Base-by-base conservation (phyloP, 2,113 vertebrate genomes). In the Catharus minimus region DNA sequence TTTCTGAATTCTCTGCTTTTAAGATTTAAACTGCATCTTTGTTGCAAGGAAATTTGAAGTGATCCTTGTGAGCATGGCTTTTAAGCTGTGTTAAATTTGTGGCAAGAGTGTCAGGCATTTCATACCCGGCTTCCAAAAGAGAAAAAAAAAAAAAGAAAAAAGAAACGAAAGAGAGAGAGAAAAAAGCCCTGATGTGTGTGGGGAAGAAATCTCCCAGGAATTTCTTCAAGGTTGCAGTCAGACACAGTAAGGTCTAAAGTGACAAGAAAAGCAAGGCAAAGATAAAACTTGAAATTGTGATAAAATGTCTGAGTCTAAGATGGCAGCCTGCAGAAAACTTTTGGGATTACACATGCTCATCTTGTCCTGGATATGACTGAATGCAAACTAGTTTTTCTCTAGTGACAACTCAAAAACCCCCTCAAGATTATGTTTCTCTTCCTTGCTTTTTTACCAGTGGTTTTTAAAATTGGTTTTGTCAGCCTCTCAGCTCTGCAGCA, bases 81-180 rank as follows among this genome's bases (percentile, higher is more conserved):
- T 95, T 95, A 90, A 96, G 92, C 98, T 96, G 97, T 97, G 98
- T 96, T 98, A 98, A 97, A 98, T 98, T 98, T 97, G 98, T 98
- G 98, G 97, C 96, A 77, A 92, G 96, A 90, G 97, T 97, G 98
- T 98, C 97, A 98, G 98, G 98, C 98, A 99, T 99, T 99, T 99
- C 98, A 98, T 98, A 98, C 97, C 98, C 98, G 98, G 97, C 97
- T 98, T 99, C 97, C 95, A 98, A 97, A 98, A 97, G 92, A 97
- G 41, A 17, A 26, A 66, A 81, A 87, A 76, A 66, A 82, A 87
- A 78, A 65, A 38, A 38, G 38, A 80, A 61, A 62, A 47, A 38
- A 39, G 56, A 71, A 65, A 52, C 39, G 4, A 50, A 16, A 73
- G 79, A 81, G 62, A 62, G 16, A 78, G 62, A 44, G 82, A 32